These are phyloP conservation scores for Momotus momota DNA, from an alignment of 2,797 vertebrate genomes.

Conservation along the genomic window DNA sequence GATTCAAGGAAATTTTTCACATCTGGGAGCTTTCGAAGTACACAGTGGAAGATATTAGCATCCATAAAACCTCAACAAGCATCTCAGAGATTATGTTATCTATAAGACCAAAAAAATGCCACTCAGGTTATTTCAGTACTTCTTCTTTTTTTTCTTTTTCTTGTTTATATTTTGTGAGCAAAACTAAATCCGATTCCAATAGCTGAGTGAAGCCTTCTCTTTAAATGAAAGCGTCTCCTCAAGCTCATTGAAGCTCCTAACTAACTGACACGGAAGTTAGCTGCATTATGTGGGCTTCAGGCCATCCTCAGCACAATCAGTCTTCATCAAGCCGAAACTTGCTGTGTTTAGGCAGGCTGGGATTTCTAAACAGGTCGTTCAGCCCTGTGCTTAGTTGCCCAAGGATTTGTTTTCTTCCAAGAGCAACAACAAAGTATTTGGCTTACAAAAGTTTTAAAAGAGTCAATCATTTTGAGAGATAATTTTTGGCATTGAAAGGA, in stretches of 20 bases:
- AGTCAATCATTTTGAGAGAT: neutral
- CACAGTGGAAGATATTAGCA: neutral
- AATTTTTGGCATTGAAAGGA: neutral
- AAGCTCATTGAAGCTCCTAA: constrained; percentile 3
- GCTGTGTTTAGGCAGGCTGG: constrained; percentile 57
- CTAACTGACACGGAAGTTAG: constrained; percentile 53
- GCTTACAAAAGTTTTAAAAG: constrained; percentile 26
- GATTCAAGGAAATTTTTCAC: neutral
- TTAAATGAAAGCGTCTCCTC: neutral
- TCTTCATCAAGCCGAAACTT: constrained; percentile 65
- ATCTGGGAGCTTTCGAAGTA: constrained; percentile 11
- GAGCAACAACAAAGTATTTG: constrained; percentile 20
- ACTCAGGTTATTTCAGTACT: neutral
- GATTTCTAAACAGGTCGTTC: constrained; percentile 70
- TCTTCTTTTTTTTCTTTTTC: neutral
- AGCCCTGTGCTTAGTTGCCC: constrained; percentile 44
- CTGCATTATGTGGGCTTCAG: constrained; percentile 48
- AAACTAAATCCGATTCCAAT: neutral
- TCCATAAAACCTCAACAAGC: neutral
- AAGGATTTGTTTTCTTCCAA: constrained; percentile 68
- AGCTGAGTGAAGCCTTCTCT: neutral
- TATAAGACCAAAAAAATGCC: neutral
- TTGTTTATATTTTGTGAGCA: neutral
- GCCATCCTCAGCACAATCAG: constrained; percentile 49
- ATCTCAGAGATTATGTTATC: neutral